Evolutionary conservation across 2,113 vertebrate genomes (phyloP).

Genomic region (Poicephalus meyeri): DNA sequence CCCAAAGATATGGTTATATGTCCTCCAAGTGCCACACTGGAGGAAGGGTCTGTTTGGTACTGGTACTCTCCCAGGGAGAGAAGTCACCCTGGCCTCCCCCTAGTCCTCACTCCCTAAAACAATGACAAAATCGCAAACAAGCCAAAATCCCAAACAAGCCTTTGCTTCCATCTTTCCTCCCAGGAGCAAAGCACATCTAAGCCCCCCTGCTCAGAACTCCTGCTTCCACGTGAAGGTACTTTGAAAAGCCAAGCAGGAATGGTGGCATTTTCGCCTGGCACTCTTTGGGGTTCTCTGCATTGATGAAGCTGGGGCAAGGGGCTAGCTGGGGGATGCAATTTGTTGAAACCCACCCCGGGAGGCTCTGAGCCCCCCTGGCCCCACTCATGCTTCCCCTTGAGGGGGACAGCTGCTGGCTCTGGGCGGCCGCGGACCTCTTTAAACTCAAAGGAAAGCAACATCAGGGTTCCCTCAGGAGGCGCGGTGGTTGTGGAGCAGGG

Average conservation of each 20-base stretch:
- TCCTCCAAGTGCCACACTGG: background rate
- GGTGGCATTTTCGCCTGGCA: background rate
- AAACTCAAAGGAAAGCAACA: constrained; percentile 82
- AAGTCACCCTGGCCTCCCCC: background rate
- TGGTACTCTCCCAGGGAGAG: background rate
- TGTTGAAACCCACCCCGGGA: constrained; percentile 22
- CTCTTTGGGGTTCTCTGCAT: background rate
- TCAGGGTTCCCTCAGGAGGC: constrained; percentile 74
- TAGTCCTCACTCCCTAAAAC: background rate
- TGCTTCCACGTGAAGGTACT: fast-evolving
- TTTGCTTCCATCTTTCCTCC: background rate
- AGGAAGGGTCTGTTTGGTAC: background rate
- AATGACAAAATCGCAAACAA: background rate
- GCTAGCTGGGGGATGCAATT: background rate
- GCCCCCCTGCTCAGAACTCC: background rate
- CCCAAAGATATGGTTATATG: fast-evolving
- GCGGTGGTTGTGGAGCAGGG: constrained; percentile 70
- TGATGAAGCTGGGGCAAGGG: fast-evolving
- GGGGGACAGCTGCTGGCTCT: constrained; percentile 80
- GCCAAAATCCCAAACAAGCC: background rate
- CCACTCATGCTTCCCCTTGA: constrained; percentile 26
- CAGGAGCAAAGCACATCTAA: background rate
- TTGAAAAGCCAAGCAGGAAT: background rate
- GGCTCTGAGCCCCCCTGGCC: background rate
- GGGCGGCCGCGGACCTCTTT: constrained; percentile 78